Evolutionary conservation across 1,140 invertebrate genomes (phyloP).

Genomic region (Euschistus heros): DNA sequence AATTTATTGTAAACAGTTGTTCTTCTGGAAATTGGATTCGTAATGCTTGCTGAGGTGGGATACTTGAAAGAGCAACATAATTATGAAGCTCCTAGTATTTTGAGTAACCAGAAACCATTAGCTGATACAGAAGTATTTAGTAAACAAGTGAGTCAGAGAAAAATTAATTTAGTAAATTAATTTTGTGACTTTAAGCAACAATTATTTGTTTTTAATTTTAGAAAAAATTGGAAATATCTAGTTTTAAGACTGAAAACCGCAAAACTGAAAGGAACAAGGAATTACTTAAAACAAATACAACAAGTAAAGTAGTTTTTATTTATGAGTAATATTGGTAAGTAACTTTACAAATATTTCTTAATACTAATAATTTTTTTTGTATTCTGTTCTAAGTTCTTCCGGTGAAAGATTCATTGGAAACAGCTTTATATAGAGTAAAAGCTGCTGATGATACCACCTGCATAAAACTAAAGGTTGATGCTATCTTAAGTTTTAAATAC

Average conservation of each 20-base stretch:
- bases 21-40: conserved; percentile 4
- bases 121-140: background rate
- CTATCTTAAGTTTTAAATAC: conserved; percentile 30
- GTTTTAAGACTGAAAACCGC: conserved; percentile 21
- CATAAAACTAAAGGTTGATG: conserved; percentile 31
- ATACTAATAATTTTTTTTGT: background rate
- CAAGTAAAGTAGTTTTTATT: background rate
- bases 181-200: background rate
- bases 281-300: background rate
- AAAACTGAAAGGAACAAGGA: conserved; percentile 20
- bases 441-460: conserved; percentile 28
- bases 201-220: background rate
- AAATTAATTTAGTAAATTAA: background rate
- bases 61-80: background rate
- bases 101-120: background rate
- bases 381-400: conserved; percentile 3
- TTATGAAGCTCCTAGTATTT: background rate
- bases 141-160: background rate
- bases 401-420: conserved; percentile 7
- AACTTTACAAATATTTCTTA: background rate
- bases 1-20: background rate
- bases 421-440: conserved; percentile 28
- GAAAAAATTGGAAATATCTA: conserved; percentile 19
- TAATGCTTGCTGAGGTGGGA: conserved; percentile 4
- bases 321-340: background rate